Base-by-base conservation (phyloP, 2,113 vertebrate species). In the Cnemophilus loriae region DNA sequence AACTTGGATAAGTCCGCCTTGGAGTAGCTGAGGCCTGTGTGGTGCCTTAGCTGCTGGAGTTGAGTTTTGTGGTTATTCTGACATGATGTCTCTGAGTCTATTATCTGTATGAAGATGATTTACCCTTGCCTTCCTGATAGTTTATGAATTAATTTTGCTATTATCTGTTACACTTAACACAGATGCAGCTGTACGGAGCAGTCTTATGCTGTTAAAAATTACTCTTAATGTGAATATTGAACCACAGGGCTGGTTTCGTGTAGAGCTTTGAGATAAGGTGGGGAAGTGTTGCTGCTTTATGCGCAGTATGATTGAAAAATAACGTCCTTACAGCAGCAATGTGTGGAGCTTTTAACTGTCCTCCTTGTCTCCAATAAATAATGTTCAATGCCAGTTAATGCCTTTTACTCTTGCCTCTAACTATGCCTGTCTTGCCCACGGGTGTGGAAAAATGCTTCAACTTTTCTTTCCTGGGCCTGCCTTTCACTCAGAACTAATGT, bases 401-500 rank as follows among this genome's bases (percentile, higher is more conserved):
- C 50, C 30, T 82, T 87, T 70, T 90, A 5, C 13, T 89, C 13
- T 33, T 33, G 28, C 37, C 46, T 83, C 73, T 82, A 82, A 69
- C 68, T 59, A 12, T 71, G 70, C 37, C 37, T 87, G 63, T 73
- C 63, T 86, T 44, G 39, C 68, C 60, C 1, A 0, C 7, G 71
- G 59, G 19, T 46, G n/a, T 93, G 73, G 68, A 44, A 73, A 63
- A 94, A 50, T 86, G 47, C 47, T 63, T 78, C 26, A 55, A 10
- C 32, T 91, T 93, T 73, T 95, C 61, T 84, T 87, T 90, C 53
- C 91, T 75, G n/a, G 37, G 35, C 28, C 52, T 89, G 5, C 53
- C 21, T 84, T 85, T 88, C 78, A 13, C 64, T 76, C 84, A 71
- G 85, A 89, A 97, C 96, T 98, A 98, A 98, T 92, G 93, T 91